Evolutionary conservation across 2,113 vertebrate genomes (phyloP).

Genomic region (Passer montanus): DNA sequence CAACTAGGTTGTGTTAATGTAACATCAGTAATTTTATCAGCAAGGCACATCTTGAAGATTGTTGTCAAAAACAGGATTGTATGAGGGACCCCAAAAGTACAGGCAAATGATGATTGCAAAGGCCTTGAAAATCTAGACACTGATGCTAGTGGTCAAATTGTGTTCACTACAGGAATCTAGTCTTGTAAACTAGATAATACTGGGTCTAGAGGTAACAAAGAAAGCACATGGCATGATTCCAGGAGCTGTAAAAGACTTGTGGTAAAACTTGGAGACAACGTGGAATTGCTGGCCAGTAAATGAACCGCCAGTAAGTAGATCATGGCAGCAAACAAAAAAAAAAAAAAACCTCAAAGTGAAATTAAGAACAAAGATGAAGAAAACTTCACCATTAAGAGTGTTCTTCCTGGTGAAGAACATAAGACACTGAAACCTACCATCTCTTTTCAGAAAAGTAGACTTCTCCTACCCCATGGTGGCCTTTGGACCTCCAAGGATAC

Average conservation of each 20-base stretch:
- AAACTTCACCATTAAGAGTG: neutral
- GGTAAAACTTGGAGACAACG: neutral
- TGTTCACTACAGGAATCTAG: neutral
- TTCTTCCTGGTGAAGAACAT: neutral
- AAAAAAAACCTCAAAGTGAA: neutral
- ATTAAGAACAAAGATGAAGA: neutral
- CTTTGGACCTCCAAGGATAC: neutral
- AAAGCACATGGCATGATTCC: neutral
- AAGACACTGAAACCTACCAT: neutral
- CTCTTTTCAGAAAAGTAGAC: neutral
- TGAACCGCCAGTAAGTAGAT: neutral
- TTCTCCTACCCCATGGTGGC: neutral
- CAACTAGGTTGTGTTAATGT: neutral
- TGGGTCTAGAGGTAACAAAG: neutral
- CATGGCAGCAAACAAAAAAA: neutral
- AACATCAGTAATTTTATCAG: neutral
- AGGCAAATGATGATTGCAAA: neutral
- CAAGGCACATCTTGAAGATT: neutral
- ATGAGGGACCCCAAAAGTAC: neutral
- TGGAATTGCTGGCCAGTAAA: neutral
- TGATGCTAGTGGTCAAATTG: neutral
- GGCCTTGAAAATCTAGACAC: neutral
- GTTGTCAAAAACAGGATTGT: neutral
- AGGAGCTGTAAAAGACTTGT: neutral
- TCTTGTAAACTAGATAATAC: neutral